phyloP scores from a whole-genome alignment of 2,113 vertebrate species.

The Theristicus caerulescens region DNA sequence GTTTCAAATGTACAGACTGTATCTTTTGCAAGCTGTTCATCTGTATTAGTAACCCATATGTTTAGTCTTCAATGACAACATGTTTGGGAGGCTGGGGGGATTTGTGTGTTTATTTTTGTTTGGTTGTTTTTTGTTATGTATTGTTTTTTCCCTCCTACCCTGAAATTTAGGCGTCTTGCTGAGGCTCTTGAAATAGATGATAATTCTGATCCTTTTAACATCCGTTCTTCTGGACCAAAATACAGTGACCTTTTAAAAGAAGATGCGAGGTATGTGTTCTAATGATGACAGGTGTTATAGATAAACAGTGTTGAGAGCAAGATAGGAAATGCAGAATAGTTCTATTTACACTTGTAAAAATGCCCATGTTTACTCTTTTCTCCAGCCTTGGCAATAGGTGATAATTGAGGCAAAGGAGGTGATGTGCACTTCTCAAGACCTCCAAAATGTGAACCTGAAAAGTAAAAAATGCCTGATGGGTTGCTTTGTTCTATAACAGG shows the following conservation, averaged over 20 bases:
- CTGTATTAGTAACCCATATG: not conserved
- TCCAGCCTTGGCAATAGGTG: not conserved
- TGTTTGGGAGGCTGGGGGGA: not conserved
- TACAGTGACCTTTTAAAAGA: constrained; percentile 95
- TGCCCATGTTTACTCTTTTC: not conserved
- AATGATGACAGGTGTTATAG: not conserved
- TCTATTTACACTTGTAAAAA: not conserved
- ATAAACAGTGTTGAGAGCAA: not conserved
- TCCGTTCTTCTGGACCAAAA: constrained; percentile 82
- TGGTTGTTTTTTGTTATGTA: not conserved
- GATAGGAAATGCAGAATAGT: not conserved
- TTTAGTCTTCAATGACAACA: not conserved
- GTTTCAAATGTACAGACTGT: not conserved
- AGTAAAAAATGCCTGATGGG: not conserved
- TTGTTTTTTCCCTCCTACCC: not conserved
- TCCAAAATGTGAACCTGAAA: not conserved
- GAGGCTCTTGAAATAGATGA: constrained; percentile 92
- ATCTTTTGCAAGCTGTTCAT: not conserved
- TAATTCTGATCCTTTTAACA: constrained; percentile 89
- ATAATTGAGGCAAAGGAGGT: not conserved
- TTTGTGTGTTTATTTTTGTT: not conserved
- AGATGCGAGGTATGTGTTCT: constrained; percentile 85
- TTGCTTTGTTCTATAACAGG: not conserved
- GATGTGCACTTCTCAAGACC: not conserved
- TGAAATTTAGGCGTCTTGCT: constrained; percentile 81